These are phyloP conservation scores for Plutella xylostella DNA, from an alignment of 2,888 invertebrate genomes.

Conservation along the genomic window DNA sequence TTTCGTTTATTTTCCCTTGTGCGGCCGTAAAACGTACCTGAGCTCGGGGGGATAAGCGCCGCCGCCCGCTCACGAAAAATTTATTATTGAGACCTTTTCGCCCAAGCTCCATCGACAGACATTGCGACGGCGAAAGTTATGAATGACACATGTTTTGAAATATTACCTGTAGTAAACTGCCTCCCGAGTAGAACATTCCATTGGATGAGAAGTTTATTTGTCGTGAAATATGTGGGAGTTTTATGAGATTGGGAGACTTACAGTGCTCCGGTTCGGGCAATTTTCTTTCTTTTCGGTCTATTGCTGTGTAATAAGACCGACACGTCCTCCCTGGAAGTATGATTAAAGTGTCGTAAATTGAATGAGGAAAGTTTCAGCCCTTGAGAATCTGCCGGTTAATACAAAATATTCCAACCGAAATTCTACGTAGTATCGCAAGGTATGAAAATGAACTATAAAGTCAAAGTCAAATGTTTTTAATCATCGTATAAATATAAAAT, in stretches of 20 bases:
- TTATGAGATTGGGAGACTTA: conserved; percentile 58
- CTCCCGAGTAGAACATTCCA: conserved; percentile 57
- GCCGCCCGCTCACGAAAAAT: conserved; percentile 61
- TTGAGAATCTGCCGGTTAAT: no score
- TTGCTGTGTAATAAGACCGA: conserved; percentile 50
- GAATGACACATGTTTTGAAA: conserved; percentile 71
- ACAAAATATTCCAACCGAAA: no score
- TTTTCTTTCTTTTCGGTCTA: conserved; percentile 50
- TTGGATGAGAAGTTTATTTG: conserved; percentile 67
- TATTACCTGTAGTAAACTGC: conserved; percentile 67
- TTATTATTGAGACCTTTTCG: conserved; percentile 69
- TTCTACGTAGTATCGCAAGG: no score
- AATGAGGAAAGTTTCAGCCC: conserved; percentile 52
- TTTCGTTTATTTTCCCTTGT: conserved; percentile 68
- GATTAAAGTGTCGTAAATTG: conserved; percentile 57
- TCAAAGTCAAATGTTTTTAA: no score
- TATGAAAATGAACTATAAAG: no score
- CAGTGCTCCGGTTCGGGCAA: conserved; percentile 59
- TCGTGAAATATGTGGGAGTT: conserved; percentile 68
- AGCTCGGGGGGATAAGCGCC: conserved; percentile 52
- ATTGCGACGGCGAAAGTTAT: conserved; percentile 69
- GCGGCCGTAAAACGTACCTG: conserved; percentile 69
- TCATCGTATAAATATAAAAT: no score
- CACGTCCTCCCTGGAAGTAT: conserved; percentile 44
- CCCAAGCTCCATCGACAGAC: conserved; percentile 66